Conservation (phyloP, 2,797 vertebrate genomes). For the Buphagus erythrorhynchus region DNA sequence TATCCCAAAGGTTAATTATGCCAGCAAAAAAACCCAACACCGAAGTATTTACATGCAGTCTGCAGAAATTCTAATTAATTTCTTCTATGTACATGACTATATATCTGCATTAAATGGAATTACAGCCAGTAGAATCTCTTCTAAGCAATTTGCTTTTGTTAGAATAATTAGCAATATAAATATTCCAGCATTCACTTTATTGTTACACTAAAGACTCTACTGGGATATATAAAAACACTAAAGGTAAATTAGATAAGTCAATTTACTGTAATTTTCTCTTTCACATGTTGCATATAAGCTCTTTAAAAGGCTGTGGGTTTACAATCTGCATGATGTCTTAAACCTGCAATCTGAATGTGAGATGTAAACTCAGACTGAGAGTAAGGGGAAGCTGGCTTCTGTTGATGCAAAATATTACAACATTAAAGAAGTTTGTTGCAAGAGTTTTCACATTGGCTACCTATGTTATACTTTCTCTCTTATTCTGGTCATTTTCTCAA, state of each 20-base stretch:
- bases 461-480: background rate
- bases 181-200: background rate
- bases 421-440: background rate
- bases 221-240: background rate
- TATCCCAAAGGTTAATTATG: background rate
- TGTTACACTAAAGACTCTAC: background rate
- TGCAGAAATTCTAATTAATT: background rate
- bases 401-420: background rate
- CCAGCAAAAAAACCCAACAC: background rate
- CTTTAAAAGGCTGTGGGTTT: background rate
- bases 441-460: background rate
- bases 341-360: background rate
- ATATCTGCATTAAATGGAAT: background rate
- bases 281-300: background rate
- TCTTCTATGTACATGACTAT: background rate
- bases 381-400: background rate
- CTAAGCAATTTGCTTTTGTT: background rate
- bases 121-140: background rate
- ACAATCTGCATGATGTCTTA: background rate
- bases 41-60: background rate
- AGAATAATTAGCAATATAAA: background rate
- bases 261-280: constrained; percentile 3
- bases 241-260: background rate
- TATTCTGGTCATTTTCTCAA: background rate
- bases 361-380: background rate